These are phyloP conservation scores for Chloropsis cyanopogon DNA, from an alignment of 2,113 vertebrate species.

Conservation along the genomic window DNA sequence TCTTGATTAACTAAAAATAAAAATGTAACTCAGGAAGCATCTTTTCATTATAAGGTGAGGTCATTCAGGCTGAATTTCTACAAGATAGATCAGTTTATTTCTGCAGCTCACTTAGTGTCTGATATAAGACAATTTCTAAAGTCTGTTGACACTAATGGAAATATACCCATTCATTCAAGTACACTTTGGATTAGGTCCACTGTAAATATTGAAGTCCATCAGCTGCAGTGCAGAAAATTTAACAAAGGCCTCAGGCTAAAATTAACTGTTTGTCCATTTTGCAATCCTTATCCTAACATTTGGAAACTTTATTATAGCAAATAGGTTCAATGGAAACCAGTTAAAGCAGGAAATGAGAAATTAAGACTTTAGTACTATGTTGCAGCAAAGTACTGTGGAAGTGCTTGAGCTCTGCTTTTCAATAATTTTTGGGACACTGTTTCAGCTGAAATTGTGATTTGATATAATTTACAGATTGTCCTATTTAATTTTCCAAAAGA, in stretches of 20 bases:
- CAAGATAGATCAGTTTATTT: background rate
- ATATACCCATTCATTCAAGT: background rate
- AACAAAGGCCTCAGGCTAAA: slow-evolving; percentile 4
- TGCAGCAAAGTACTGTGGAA: background rate
- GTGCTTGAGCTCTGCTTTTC: background rate
- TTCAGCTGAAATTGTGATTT: background rate
- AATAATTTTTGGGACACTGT: background rate
- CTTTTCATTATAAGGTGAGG: background rate
- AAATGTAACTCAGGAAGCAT: background rate
- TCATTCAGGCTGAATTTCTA: background rate
- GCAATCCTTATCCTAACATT: slow-evolving; percentile 31
- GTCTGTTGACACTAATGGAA: slow-evolving; percentile 2
- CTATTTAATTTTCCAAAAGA: background rate
- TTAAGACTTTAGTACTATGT: background rate
- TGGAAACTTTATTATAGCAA: background rate
- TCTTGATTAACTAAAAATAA: background rate
- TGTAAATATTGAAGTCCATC: slow-evolving; percentile 32
- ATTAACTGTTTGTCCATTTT: background rate
- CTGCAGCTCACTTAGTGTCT: background rate
- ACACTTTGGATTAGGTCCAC: background rate
- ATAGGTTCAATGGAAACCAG: background rate
- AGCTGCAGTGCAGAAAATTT: background rate
- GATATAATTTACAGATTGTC: background rate
- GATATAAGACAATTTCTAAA: background rate
- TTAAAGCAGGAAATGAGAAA: background rate